Percentiles rank a stretch among this genome's conserved stretches.
phyloP scores from a whole-genome alignment of 1,140 invertebrate species.

The Drosophila mauritiana region DNA sequence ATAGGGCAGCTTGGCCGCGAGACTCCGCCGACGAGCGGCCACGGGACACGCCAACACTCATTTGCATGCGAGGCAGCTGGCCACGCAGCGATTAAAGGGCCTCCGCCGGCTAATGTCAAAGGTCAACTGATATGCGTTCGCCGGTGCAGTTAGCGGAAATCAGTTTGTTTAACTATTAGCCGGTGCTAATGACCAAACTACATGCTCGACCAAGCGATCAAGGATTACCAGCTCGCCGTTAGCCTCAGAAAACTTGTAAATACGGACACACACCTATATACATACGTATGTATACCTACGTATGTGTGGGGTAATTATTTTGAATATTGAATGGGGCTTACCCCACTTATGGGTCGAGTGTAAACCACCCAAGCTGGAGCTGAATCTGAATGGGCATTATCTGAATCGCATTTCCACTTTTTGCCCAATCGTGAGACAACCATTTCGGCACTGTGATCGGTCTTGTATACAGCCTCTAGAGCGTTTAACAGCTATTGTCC shows the following conservation, averaged over 20 bases:
- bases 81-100: constrained; percentile 34
- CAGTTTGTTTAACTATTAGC: constrained; percentile 43
- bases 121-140: constrained; percentile 30
- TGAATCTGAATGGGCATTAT: constrained; percentile 28
- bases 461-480: no score
- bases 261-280: constrained; percentile 2
- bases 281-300: no score
- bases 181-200: constrained; percentile 64
- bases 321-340: constrained; percentile 29
- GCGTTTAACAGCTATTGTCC: no score
- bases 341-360: not conserved
- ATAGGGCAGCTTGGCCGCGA: constrained; percentile 46
- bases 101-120: constrained; percentile 55
- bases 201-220: constrained; percentile 55
- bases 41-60: constrained; percentile 58
- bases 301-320: constrained; percentile 38
- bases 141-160: constrained; percentile 39
- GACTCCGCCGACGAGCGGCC: constrained; percentile 7
- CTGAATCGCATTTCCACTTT: constrained; percentile 26
- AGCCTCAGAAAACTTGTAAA: constrained; percentile 31
- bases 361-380: not conserved
- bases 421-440: constrained; percentile 66
- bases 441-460: constrained; percentile 11
- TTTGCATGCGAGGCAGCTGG: constrained; percentile 40
- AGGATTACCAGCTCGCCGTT: constrained; percentile 49